Base-by-base conservation (phyloP, 2,797 vertebrate genomes). In the Craterocephalus amniculus region DNA sequence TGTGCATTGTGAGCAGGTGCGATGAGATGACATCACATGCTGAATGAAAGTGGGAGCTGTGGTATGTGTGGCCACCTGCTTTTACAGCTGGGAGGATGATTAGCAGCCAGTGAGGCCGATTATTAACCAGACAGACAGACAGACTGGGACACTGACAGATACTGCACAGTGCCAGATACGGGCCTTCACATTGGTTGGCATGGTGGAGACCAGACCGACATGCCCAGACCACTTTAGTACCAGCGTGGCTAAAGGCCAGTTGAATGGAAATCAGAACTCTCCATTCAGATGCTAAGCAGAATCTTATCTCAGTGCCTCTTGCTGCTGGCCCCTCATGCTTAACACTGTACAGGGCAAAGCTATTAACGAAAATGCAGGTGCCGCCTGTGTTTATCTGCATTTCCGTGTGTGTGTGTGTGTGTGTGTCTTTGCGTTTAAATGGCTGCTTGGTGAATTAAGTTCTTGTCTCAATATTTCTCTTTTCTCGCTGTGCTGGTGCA, bases 281-380 rank as follows among this genome's bases (percentile, higher is more conserved):
- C 87, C 49, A 93, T 94, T 94, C 89, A 94, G 80, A 95, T 93
- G 93, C 92, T 91, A 94, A 94, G 76, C 88, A 88, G 89, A 90
- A 85, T 81, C 88, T 94, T 94, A 95, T 95, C 94, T 93, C 72
- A 18, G 60, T 79, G 83, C 74, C 85, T 87, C 87, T 90, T 86
- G 89, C 87, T 85, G 78, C 83, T 80, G 78, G 84, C 79, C 83
- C 78, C 80, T 62, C 48, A 29, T 91, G 93, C 89, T 91, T 83
- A 85, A 94, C 92, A 94, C 74, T 82, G 86, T 86, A 77, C 87
- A 72, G 92, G 92, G 92, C 90, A 90, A 90, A 90, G 90, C 88
- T 89, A 89, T 94, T 94, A 92, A 87, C 64, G 10, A 67, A 70
- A 76, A 83, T 65, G 79, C 76, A 80, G 81, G 76, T 77, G 74